phyloP scores from a whole-genome alignment of 2,113 vertebrate species.

The Xyrauchen texanus region DNA sequence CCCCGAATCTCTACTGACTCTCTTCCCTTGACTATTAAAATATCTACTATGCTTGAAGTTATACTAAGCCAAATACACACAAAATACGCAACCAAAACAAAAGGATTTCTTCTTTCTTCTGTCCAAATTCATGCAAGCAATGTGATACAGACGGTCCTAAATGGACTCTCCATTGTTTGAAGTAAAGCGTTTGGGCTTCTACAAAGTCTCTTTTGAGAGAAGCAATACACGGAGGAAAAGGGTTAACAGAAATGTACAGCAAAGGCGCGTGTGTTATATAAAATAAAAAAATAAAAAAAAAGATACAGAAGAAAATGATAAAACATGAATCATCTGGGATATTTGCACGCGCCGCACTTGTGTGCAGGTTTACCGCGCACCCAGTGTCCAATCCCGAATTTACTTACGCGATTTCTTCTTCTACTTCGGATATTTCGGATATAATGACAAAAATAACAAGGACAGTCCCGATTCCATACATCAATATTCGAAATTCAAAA shows the following conservation, averaged over 20 bases:
- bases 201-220: conserved; percentile 20
- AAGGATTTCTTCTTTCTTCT: neutral
- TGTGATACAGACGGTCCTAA: neutral
- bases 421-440: conserved; percentile 88
- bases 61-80: neutral
- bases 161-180: conserved; percentile 36
- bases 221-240: neutral
- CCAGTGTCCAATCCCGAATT: no score
- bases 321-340: no score
- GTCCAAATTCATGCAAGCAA: neutral
- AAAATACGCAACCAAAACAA: neutral
- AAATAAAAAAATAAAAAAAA: no score
- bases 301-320: no score
- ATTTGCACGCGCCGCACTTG: no score
- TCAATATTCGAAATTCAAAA: conserved; percentile 81
- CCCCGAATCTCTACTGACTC: neutral
- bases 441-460: conserved; percentile 84
- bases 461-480: conserved; percentile 83
- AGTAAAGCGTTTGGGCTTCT: neutral
- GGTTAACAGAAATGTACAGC: neutral
- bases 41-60: neutral
- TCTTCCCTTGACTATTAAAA: neutral
- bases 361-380: no score
- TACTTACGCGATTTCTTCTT: conserved; percentile 85
- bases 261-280: no score